Percentiles rank a stretch among this genome's conserved stretches.
Conservation (phyloP, 1,140 invertebrate genomes). For the Drosophila jambulina region DNA sequence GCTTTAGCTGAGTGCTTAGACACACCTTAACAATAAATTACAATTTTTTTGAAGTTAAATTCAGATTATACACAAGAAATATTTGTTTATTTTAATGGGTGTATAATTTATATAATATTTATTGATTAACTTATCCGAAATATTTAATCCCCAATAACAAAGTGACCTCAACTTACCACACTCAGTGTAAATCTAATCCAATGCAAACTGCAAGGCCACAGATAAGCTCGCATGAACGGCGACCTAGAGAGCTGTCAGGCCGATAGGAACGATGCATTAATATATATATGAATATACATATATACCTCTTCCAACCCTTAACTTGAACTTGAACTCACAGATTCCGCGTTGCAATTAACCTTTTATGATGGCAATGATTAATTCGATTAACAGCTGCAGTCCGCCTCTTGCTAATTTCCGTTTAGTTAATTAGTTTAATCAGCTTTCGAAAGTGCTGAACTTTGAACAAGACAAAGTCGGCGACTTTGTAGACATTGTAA, state of each 20-base stretch:
- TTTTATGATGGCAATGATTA: slow-evolving; percentile 4
- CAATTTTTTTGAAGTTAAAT: too few species aligned
- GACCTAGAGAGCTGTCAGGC: not conserved
- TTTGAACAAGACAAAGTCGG: not conserved
- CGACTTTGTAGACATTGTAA: not conserved
- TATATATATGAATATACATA: too few species aligned
- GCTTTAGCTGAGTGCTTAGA: too few species aligned
- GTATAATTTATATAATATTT: not conserved
- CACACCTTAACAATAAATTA: too few species aligned
- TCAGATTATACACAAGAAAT: too few species aligned
- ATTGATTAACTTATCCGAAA: too few species aligned
- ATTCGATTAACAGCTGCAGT: slow-evolving; percentile 1
- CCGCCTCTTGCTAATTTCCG: not conserved
- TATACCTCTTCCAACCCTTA: not conserved
- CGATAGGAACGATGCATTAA: not conserved
- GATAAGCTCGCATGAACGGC: slow-evolving; percentile 2
- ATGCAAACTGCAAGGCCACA: slow-evolving; percentile 11
- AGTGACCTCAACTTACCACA: not conserved
- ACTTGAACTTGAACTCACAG: slow-evolving; percentile 8
- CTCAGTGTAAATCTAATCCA: slow-evolving; percentile 5
- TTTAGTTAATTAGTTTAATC: slow-evolving; percentile 2
- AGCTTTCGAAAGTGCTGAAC: not conserved
- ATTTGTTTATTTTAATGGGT: not conserved
- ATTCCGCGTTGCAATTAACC: not conserved
- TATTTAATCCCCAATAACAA: too few species aligned